phyloP scores from a whole-genome alignment of 2,888 invertebrate genomes.

The Mycalesis mineus region DNA sequence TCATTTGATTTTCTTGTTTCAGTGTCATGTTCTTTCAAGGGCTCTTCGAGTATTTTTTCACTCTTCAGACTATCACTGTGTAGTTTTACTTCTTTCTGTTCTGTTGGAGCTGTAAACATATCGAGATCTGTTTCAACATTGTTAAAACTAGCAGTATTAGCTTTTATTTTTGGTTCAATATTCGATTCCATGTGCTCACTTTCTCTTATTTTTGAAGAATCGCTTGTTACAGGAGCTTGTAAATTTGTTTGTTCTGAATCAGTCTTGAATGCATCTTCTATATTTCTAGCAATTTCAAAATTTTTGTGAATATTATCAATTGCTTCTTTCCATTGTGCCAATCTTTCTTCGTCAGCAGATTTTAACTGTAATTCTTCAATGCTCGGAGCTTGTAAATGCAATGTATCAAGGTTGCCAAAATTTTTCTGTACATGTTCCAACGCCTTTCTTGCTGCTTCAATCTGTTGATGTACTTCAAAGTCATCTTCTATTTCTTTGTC shows the following conservation, averaged over 20 bases:
- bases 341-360: slow-evolving; percentile 46
- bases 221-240: background rate
- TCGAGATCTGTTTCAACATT: slow-evolving; percentile 14
- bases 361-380: slow-evolving; percentile 39
- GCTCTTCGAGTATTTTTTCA: slow-evolving; percentile 17
- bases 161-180: background rate
- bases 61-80: slow-evolving; percentile 30
- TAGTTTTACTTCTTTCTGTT: slow-evolving; percentile 28
- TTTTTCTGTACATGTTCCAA: slow-evolving; percentile 53
- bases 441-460: slow-evolving; percentile 55
- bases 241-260: slow-evolving; percentile 26
- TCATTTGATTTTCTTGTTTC: background rate
- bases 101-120: slow-evolving; percentile 30
- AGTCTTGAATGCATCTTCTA: slow-evolving; percentile 56
- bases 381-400: slow-evolving; percentile 41
- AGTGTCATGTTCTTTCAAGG: background rate
- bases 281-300: slow-evolving; percentile 53
- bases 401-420: slow-evolving; percentile 49
- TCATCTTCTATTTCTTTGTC: slow-evolving; percentile 37
- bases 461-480: slow-evolving; percentile 51
- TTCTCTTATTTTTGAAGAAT: slow-evolving; percentile 5
- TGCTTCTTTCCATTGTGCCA: slow-evolving; percentile 61
- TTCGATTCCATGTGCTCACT: slow-evolving; percentile 10
- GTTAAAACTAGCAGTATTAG: background rate
- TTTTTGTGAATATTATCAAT: slow-evolving; percentile 52